Evolutionary conservation across 2,888 invertebrate species (phyloP).

Genomic region (Scotopteryx bipunctaria): DNA sequence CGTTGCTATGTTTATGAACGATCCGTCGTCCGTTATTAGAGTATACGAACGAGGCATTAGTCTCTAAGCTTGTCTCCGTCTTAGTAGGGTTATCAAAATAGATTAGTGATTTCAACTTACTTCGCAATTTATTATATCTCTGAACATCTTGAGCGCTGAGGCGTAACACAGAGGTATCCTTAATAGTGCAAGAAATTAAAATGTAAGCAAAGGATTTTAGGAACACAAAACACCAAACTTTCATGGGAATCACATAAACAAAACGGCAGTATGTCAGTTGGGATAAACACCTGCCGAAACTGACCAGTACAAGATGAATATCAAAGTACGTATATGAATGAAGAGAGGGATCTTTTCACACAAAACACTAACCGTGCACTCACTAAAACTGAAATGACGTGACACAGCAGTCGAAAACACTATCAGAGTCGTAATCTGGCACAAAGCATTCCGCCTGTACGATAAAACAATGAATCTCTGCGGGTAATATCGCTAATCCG

Average conservation of each 20-base stretch:
- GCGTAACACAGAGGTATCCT: not conserved
- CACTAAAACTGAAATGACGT: slow-evolving; percentile 9
- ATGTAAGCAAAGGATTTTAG: not conserved
- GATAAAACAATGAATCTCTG: slow-evolving; percentile 74
- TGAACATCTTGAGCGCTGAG: not conserved
- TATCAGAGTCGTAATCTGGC: slow-evolving; percentile 14
- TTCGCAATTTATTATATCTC: not conserved
- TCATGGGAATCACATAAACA: too few species aligned
- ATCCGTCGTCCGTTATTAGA: too few species aligned
- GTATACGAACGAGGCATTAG: too few species aligned
- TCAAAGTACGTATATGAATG: not conserved
- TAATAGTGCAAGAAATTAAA: not conserved
- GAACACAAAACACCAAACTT: too few species aligned
- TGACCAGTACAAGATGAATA: not conserved
- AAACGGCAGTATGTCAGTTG: too few species aligned
- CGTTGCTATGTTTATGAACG: too few species aligned
- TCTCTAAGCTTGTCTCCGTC: too few species aligned
- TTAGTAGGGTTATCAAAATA: too few species aligned
- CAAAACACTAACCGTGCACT: slow-evolving; percentile 8
- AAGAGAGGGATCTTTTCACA: not conserved
- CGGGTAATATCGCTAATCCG: slow-evolving; percentile 57
- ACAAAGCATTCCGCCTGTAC: slow-evolving; percentile 60
- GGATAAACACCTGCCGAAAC: too few species aligned
- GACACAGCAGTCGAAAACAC: slow-evolving; percentile 23
- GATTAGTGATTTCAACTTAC: slow-evolving; percentile 7